phyloP scores from a whole-genome alignment of 2,797 vertebrate genomes.

The Diplodus sargus region DNA sequence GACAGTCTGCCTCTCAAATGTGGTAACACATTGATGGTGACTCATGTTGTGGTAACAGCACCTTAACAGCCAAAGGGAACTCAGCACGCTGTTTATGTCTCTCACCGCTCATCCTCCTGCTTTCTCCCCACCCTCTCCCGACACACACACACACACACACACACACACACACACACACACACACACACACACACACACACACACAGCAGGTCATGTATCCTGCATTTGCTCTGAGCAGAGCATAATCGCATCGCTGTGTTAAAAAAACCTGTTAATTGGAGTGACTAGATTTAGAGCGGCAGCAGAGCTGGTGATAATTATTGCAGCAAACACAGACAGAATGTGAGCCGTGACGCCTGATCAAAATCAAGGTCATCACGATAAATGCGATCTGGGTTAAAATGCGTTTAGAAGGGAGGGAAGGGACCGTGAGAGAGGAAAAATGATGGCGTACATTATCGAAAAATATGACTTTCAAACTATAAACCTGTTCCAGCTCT shows the following conservation, averaged over 20 bases:
- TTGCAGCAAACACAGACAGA: constrained; percentile 19
- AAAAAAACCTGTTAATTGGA: constrained; percentile 65
- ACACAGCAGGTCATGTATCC: constrained; percentile 33
- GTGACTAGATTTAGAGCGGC: constrained; percentile 45
- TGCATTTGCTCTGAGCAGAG: constrained; percentile 39
- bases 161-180: constrained; percentile 24
- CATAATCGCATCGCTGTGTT: constrained; percentile 28
- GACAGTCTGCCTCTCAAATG: constrained; percentile 44
- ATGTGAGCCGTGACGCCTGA: not conserved
- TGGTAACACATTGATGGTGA: constrained; percentile 66
- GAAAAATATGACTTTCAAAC: constrained; percentile 15
- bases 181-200: constrained; percentile 25
- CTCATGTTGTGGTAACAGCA: constrained; percentile 65
- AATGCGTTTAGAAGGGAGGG: constrained; percentile 10
- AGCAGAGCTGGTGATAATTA: constrained; percentile 49
- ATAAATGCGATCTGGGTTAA: not conserved
- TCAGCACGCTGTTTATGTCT: constrained; percentile 57
- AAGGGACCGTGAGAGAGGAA: no score
- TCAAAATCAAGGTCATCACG: constrained; percentile 15
- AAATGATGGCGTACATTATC: not conserved
- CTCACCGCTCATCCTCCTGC: constrained; percentile 25
- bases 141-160: constrained; percentile 15
- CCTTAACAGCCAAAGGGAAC: constrained; percentile 63
- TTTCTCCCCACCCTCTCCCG: not conserved
- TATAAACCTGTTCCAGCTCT: constrained; percentile 14